phyloP scores from a whole-genome alignment of 2,113 vertebrate species.

The Tragelaphus buxtoni region DNA sequence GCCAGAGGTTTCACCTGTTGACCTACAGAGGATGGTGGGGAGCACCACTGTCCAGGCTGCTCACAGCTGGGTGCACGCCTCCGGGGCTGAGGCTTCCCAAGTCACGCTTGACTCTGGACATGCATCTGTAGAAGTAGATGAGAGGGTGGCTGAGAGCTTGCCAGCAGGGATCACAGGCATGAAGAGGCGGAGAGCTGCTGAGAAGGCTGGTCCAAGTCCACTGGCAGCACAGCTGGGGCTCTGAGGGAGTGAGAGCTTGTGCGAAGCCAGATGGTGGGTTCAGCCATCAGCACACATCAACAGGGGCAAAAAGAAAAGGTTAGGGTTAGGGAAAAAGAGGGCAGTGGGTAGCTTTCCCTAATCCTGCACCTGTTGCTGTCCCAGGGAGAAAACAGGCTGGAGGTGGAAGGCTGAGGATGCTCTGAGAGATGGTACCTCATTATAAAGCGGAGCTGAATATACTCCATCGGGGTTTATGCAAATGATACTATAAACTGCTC shows the following conservation, averaged over 20 bases:
- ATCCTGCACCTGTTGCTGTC: neutral
- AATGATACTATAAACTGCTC: neutral
- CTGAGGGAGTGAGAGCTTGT: neutral
- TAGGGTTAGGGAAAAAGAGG: neutral
- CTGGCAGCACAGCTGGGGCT: neutral
- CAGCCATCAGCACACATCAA: neutral
- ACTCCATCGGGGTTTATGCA: neutral
- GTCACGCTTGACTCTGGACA: neutral
- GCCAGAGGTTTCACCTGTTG: neutral
- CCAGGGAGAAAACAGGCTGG: neutral
- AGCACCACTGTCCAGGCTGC: neutral
- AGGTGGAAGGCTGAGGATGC: neutral
- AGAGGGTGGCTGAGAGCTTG: neutral
- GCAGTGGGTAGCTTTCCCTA: neutral
- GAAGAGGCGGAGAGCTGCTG: neutral
- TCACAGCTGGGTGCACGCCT: accelerated
- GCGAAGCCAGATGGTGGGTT: neutral
- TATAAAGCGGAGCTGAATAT: neutral
- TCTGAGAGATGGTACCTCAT: neutral
- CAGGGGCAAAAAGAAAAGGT: too few relatives aligned
- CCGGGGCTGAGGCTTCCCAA: neutral
- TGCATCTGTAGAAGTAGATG: neutral
- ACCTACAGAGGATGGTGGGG: neutral
- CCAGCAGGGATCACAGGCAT: accelerated
- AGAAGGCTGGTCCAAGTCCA: neutral